These are phyloP conservation scores for Chalcosyrphus nemorum DNA, from an alignment of 2,888 invertebrate species.

Conservation along the genomic window DNA sequence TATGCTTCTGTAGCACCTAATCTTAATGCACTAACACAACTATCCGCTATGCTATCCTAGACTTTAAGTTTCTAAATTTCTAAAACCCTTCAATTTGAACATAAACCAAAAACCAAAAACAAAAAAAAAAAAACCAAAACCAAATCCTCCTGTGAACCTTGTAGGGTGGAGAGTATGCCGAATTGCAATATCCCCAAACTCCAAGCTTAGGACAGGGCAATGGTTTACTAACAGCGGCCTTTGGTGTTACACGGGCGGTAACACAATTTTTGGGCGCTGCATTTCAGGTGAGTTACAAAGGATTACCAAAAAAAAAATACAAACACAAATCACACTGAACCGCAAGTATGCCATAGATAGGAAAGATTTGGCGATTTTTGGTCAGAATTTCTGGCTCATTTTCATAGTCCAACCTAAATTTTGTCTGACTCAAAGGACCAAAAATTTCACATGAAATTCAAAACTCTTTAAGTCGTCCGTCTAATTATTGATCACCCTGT, in stretches of 20 bases:
- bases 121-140: slow-evolving; percentile 42
- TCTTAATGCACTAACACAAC: slow-evolving; percentile 55
- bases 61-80: background rate
- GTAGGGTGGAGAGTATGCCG: slow-evolving; percentile 71
- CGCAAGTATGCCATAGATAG: slow-evolving; percentile 1
- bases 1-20: slow-evolving; percentile 35
- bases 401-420: too few relatives aligned
- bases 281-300: slow-evolving; percentile 84
- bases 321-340: background rate
- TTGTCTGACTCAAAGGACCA: too few relatives aligned
- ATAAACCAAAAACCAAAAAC: slow-evolving; percentile 17
- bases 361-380: slow-evolving; percentile 5
- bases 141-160: slow-evolving; percentile 67
- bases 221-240: slow-evolving; percentile 86
- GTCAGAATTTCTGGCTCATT: too few relatives aligned
- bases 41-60: slow-evolving; percentile 21
- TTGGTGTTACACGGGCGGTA: slow-evolving; percentile 90
- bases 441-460: too few relatives aligned
- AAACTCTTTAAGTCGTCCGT: too few relatives aligned
- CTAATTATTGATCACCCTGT: too few relatives aligned
- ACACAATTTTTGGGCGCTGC: slow-evolving; percentile 90
- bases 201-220: slow-evolving; percentile 71
- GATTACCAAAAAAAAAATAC: slow-evolving; percentile 9
- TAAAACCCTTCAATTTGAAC: slow-evolving; percentile 22
- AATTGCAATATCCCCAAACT: slow-evolving; percentile 68